Evolutionary conservation across 2,113 vertebrate genomes (phyloP), one percentile per base, ranked within the genome.

Genomic region (Hyperopisus bebe): DNA sequence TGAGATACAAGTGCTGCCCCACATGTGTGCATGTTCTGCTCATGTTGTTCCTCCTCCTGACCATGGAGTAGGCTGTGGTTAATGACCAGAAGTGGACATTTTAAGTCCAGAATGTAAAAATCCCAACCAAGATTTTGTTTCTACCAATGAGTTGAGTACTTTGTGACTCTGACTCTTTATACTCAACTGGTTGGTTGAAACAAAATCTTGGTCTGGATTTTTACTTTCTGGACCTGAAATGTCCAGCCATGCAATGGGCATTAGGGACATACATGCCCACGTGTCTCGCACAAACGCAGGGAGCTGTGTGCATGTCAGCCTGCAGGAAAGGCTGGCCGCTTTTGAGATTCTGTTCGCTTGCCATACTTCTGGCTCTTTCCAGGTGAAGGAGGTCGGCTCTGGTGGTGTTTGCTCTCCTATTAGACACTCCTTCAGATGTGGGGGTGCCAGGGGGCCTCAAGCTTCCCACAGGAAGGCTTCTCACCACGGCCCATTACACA

Each of bases 331-430:
- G n/a, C 42, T 47, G 82, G 82, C 46, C 6, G 27, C 15, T 5
- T 42, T 58, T 88, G 39, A 53, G 42, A 89, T 92, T 91, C 90
- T 62, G 21, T 50, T 53, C 85, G 1, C 88, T 62, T 2, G 1
- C n/a, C 27, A 87, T 74, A 48, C 10, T 92, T 92, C 92, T 91
- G 91, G 85, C 89, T 91, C 92, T 90, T 91, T 91, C 93, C 91
- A 93, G 93, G 93, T 93, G 92, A 92, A 93, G 91, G 83, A 89
- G 91, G 90, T 90, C 88, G 90, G 94, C 94, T 95, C 94, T 95
- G 92, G 93, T 91, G 46, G 39, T 96, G 94, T 96, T 96, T 96
- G 94, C 95, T 93, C 92, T 94, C 91, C 95, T 93, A 95, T 95
- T 96, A 96, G 92, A 50, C 92, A 44, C 88, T 94, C 92, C 93